Conservation (phyloP, 2,888 invertebrate species). For the Eupithecia inturbata region DNA sequence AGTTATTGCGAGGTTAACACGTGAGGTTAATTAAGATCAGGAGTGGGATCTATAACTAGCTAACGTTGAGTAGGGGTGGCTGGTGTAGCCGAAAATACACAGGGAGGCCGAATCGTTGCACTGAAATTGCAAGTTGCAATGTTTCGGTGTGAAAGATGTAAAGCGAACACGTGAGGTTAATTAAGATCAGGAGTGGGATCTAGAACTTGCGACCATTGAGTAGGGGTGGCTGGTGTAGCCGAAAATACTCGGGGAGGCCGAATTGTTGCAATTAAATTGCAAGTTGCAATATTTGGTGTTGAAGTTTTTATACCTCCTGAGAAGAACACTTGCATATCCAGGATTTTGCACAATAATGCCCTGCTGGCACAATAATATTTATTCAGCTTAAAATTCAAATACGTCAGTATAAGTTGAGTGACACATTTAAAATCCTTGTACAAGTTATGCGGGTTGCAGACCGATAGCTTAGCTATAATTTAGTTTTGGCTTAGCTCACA, state of each 20-base stretch:
- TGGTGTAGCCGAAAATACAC: constrained; percentile 3
- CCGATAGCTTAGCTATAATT: too few species aligned
- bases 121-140: neutral
- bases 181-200: constrained; percentile 78
- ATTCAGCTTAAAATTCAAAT: neutral
- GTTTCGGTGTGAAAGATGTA: neutral
- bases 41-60: constrained; percentile 74
- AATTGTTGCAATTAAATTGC: neutral
- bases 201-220: constrained; percentile 64
- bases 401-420: neutral
- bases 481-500: too few species aligned
- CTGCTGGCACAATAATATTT: neutral
- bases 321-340: too few species aligned
- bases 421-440: too few species aligned
- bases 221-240: constrained; percentile 19
- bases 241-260: neutral
- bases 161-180: constrained; percentile 75
- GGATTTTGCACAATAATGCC: too few species aligned
- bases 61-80: constrained; percentile 40
- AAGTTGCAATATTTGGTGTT: neutral
- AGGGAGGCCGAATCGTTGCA: neutral
- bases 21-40: constrained; percentile 82
- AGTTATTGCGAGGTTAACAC: constrained; percentile 77
- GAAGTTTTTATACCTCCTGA: neutral
- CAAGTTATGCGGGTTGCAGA: too few species aligned